Percentiles rank a stretch among this genome's conserved stretches.
Conservation (phyloP, 1,140 invertebrate genomes). For the Drosophila santomea region DNA sequence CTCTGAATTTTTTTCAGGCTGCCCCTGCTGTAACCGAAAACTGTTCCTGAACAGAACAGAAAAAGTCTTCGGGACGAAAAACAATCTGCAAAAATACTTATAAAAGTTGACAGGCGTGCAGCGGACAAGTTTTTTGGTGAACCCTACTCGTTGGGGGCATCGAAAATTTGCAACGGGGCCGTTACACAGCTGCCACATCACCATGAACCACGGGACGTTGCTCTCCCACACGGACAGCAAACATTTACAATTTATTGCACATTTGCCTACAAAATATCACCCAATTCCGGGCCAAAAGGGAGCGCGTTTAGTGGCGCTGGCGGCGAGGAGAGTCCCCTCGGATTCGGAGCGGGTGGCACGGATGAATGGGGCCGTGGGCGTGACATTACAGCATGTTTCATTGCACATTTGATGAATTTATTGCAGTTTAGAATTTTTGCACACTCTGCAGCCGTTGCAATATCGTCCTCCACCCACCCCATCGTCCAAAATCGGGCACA, state of each 20-base stretch:
- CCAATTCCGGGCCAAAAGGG: slow-evolving; percentile 62
- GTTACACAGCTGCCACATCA: slow-evolving; percentile 33
- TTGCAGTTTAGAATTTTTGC: slow-evolving; percentile 84
- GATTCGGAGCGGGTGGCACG: slow-evolving; percentile 2
- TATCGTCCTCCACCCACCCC: slow-evolving; percentile 23
- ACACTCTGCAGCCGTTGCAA: slow-evolving; percentile 74
- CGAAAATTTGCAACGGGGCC: slow-evolving; percentile 57
- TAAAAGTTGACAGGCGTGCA: slow-evolving; percentile 80
- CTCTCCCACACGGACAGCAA: slow-evolving; percentile 39
- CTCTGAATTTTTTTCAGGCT: slow-evolving; percentile 45
- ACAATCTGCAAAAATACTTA: slow-evolving; percentile 78
- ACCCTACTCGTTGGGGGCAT: slow-evolving; percentile 51
- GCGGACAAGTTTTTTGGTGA: slow-evolving; percentile 73
- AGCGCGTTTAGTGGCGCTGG: slow-evolving; percentile 58
- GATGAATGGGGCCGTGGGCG: slow-evolving; percentile 55
- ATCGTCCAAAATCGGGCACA: neutral
- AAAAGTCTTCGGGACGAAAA: slow-evolving; percentile 51
- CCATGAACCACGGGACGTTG: slow-evolving; percentile 4
- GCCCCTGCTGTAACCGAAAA: slow-evolving; percentile 23
- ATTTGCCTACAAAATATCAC: slow-evolving; percentile 82
- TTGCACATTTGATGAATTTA: slow-evolving; percentile 84
- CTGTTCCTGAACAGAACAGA: slow-evolving; percentile 17
- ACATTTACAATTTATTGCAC: slow-evolving; percentile 83
- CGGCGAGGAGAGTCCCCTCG: slow-evolving; percentile 19
- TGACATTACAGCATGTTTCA: slow-evolving; percentile 84